phyloP scores from a whole-genome alignment of 2,888 invertebrate genomes.

The Agrochola lota region DNA sequence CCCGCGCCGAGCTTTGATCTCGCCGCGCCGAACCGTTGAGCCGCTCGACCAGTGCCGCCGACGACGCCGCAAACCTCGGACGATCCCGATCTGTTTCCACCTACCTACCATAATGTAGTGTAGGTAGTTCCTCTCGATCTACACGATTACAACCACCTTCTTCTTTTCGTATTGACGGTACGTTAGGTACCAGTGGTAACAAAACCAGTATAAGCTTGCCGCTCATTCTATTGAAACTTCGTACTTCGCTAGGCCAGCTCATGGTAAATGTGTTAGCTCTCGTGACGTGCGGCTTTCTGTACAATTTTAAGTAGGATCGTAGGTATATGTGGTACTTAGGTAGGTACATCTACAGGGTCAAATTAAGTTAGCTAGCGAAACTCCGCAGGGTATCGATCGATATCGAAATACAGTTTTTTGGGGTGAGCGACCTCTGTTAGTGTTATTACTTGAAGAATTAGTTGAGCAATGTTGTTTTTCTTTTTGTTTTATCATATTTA shows the following conservation, averaged over 20 bases:
- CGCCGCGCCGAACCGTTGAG: slow-evolving; percentile 72
- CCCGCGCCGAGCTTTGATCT: slow-evolving; percentile 86
- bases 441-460: too few species aligned
- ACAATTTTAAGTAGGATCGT: background rate
- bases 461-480: too few species aligned
- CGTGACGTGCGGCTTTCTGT: background rate
- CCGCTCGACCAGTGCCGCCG: slow-evolving; percentile 62
- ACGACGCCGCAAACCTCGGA: slow-evolving; percentile 72
- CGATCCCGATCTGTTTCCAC: slow-evolving; percentile 65
- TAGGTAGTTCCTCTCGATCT: slow-evolving; percentile 33
- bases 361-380: too few species aligned
- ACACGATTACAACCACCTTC: slow-evolving; percentile 8
- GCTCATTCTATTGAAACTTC: background rate
- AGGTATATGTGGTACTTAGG: background rate
- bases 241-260: background rate
- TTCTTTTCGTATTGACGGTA: slow-evolving; percentile 2
- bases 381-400: too few species aligned
- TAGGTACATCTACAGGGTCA: too few species aligned
- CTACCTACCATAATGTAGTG: slow-evolving; percentile 71
- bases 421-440: too few species aligned
- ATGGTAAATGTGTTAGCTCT: background rate
- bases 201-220: background rate
- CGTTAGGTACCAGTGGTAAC: background rate
- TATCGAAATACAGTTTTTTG: too few species aligned
- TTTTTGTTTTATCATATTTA: too few species aligned